phyloP scores from a whole-genome alignment of 2,113 vertebrate genomes.

The Dasyprocta punctata region DNA sequence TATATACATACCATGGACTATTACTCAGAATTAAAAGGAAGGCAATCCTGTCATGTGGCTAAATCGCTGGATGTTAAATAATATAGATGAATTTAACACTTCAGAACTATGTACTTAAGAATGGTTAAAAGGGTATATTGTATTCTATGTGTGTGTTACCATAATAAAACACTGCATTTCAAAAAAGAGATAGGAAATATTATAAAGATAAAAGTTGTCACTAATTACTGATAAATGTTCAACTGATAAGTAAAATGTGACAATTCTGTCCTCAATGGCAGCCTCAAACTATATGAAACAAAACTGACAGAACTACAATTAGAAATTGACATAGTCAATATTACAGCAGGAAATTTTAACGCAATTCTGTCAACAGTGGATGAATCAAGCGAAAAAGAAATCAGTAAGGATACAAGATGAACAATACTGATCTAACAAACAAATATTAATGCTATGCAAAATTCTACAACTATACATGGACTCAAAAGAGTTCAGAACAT shows the following conservation, averaged over 20 bases:
- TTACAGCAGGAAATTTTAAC: background rate
- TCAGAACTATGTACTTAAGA: background rate
- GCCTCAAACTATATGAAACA: background rate
- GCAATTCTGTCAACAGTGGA: background rate
- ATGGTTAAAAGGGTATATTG: background rate
- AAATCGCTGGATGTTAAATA: background rate
- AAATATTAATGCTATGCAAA: background rate
- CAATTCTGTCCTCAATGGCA: background rate
- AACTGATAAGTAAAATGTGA: background rate
- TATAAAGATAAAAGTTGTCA: background rate
- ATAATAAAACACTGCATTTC: background rate
- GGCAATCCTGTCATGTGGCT: background rate
- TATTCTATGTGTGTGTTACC: background rate
- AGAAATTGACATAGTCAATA: background rate
- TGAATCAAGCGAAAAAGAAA: background rate
- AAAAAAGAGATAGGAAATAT: background rate
- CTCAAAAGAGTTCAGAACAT: background rate
- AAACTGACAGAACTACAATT: background rate
- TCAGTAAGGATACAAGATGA: background rate
- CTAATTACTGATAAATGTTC: background rate
- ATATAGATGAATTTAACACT: background rate
- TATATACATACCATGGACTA: background rate
- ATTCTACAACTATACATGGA: background rate
- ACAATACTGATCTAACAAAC: background rate
- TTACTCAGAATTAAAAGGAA: background rate